Conservation (phyloP, 2,888 invertebrate genomes). For the Drosophila ezoana region DNA sequence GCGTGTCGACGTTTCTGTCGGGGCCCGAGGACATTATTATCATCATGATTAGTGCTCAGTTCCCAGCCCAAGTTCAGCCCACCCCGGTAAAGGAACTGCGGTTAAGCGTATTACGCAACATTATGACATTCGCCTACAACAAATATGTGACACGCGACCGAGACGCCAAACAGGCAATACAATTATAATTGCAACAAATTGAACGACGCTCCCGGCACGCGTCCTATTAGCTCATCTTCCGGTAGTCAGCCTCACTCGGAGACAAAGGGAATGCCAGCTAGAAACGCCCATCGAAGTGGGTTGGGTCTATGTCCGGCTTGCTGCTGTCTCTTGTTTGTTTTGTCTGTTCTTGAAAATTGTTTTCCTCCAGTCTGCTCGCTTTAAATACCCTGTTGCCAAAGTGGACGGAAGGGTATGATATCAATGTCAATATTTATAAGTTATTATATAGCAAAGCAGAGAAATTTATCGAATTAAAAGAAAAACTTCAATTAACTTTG, state of each 20-base stretch:
- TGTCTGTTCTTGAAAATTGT: slow-evolving; percentile 41
- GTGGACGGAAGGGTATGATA: neutral
- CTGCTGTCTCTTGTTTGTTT: slow-evolving; percentile 40
- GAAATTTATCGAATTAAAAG: too few species aligned
- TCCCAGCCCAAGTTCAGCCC: slow-evolving; percentile 14
- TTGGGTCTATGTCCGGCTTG: slow-evolving; percentile 13
- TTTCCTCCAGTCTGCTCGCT: slow-evolving; percentile 20
- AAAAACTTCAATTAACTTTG: too few species aligned
- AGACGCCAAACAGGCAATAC: slow-evolving; percentile 67
- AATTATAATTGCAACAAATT: slow-evolving; percentile 85
- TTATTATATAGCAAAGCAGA: too few species aligned
- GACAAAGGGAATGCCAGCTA: neutral
- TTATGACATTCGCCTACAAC: slow-evolving; percentile 63
- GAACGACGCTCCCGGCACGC: slow-evolving; percentile 84
- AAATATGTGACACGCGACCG: slow-evolving; percentile 66
- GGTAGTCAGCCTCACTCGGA: slow-evolving; percentile 49
- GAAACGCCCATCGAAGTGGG: slow-evolving; percentile 20
- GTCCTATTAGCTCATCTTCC: slow-evolving; percentile 83
- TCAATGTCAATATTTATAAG: too few species aligned
- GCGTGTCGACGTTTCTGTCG: slow-evolving; percentile 67
- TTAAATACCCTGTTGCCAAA: slow-evolving; percentile 20
- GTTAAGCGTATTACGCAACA: slow-evolving; percentile 79
- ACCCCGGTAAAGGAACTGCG: slow-evolving; percentile 43
- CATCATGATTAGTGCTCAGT: slow-evolving; percentile 57
- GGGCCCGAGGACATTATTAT: slow-evolving; percentile 60